Evolutionary conservation across 2,888 invertebrate species (phyloP), one percentile per base, ranked within the genome.

Genomic region (Clostera curtula): DNA sequence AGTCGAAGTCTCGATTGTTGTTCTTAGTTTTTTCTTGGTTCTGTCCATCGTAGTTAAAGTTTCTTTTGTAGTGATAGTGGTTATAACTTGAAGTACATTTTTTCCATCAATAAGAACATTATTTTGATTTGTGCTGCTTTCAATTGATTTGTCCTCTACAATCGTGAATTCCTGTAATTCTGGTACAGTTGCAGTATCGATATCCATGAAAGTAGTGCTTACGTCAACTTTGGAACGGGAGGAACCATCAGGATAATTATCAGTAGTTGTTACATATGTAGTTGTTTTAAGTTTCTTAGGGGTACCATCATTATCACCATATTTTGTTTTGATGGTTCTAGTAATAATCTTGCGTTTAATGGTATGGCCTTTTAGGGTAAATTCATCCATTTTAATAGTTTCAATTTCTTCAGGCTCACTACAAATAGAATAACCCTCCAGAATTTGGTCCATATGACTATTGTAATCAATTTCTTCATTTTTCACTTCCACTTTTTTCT

Each of bases 201-300:
- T 64, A 38, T 83, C 77, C 10, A 62, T 62, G 18, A 84, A 43
- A 13, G 68, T 60, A 5, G 75, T 74, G 36, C 63, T 79, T 14
- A 61, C 72, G 24, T 83, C 82, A 12, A 76, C 60, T 44, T 75
- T 76, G 1, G 73, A 72, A 15, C 58, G 64, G 5, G 74, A 70
- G 4, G 82, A 82, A 18, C 83, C 79, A 37, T 85, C 84, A 9
- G 84, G 83, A 38, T 75, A 83, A 25, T 65, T 59, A 38, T 85
- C 83, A 13, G 72, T 77, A 5, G 76, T 82, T 5, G 72, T 76
- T 0, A 72, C 44, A 11, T 59, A 63, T 7, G 68, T 73, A 1
- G 65, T 60, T 5, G 64, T 80, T 38, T 84, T 85, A 10, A 82
- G 31, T 52, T 83, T 85, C 31, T 49, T 64, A 7, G 67, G 56